A percentile compares a stretch with the other conserved stretches of the same genome.
These are phyloP conservation scores for Rhegmatorhina hoffmannsi DNA, from an alignment of 2,113 vertebrate genomes.

Conservation along the genomic window DNA sequence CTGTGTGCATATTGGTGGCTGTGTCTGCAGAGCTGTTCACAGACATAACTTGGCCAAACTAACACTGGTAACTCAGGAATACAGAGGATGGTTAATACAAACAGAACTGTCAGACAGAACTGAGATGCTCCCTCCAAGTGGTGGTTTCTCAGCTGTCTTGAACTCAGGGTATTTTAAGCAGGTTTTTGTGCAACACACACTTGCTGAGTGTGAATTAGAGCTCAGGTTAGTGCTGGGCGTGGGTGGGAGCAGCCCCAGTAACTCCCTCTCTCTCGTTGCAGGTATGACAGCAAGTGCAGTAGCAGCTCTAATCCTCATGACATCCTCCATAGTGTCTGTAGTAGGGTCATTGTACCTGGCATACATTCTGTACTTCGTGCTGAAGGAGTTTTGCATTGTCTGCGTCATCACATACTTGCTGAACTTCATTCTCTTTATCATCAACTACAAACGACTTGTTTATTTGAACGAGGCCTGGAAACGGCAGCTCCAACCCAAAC, in stretches of 20 bases:
- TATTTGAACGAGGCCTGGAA: slow-evolving; percentile 99
- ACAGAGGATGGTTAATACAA: neutral
- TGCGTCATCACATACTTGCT: slow-evolving; percentile 92
- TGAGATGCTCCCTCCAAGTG: neutral
- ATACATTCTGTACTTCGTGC: slow-evolving; percentile 99
- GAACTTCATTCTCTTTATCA: slow-evolving; percentile 97
- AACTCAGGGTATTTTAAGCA: neutral
- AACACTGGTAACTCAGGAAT: neutral
- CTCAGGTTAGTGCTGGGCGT: neutral
- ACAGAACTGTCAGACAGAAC: neutral
- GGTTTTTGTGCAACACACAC: neutral
- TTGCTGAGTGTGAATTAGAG: neutral
- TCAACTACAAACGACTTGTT: slow-evolving; percentile 99
- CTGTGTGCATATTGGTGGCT: neutral
- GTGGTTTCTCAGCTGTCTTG: neutral
- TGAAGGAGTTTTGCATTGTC: slow-evolving; percentile 98
- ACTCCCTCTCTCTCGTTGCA: slow-evolving; percentile 74
- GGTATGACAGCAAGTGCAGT: slow-evolving; percentile 97
- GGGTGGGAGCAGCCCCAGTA: neutral
- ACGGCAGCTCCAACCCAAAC: slow-evolving; percentile 91
- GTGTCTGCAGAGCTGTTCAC: neutral
- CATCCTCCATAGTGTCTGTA: slow-evolving; percentile 93
- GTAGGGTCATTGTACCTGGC: slow-evolving; percentile 95
- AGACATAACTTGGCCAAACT: neutral
- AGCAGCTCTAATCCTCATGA: slow-evolving; percentile 96